A percentile compares a stretch with the other conserved stretches of the same genome.
phyloP scores from a whole-genome alignment of 2,888 invertebrate genomes.

The Aradus depressus region DNA sequence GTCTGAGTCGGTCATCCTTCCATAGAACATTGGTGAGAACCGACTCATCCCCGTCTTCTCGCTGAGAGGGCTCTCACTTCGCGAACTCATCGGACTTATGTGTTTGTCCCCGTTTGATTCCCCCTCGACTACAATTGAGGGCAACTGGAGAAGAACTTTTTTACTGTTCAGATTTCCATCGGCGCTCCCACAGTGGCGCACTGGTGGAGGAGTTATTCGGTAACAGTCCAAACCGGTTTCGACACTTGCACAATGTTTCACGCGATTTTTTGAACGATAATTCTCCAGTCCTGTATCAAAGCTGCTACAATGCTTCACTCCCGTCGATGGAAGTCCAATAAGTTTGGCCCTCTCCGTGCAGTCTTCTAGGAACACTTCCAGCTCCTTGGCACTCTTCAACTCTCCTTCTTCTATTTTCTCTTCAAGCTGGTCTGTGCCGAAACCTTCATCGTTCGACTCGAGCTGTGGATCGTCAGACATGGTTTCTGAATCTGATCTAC shows the following conservation, averaged over 20 bases:
- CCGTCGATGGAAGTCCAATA: background rate
- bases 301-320: constrained; percentile 28
- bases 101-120: constrained; percentile 35
- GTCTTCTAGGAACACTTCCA: constrained; percentile 41
- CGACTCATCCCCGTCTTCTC: constrained; percentile 53
- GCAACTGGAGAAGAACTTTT: constrained; percentile 40
- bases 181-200: constrained; percentile 20
- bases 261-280: constrained; percentile 21
- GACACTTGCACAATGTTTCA: constrained; percentile 29
- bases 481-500: constrained; percentile 62
- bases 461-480: constrained; percentile 57
- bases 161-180: constrained; percentile 13
- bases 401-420: constrained; percentile 66
- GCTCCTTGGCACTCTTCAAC: constrained; percentile 52
- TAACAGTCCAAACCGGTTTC: constrained; percentile 29
- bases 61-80: constrained; percentile 67
- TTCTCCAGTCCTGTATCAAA: constrained; percentile 27
- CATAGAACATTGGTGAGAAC: constrained; percentile 62
- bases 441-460: constrained; percentile 66
- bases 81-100: constrained; percentile 61
- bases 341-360: constrained; percentile 35
- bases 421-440: constrained; percentile 57
- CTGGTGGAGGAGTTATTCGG: constrained; percentile 22
- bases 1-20: constrained; percentile 63
- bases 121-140: constrained; percentile 48